phyloP scores from a whole-genome alignment of 1,140 invertebrate species.

The Cataglyphis hispanica region DNA sequence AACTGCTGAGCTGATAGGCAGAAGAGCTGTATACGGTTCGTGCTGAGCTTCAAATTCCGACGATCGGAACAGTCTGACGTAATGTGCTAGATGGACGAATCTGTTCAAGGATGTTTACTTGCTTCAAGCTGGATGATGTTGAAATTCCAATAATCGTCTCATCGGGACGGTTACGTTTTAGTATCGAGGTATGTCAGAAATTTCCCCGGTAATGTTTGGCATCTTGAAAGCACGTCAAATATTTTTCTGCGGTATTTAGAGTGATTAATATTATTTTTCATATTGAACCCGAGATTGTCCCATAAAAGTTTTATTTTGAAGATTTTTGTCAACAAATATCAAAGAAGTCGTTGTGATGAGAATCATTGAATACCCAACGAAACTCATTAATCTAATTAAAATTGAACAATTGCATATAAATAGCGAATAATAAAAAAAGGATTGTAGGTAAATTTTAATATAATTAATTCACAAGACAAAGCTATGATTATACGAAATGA shows the following conservation, averaged over 20 bases:
- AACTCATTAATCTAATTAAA: conserved; percentile 5
- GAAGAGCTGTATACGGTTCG: conserved; percentile 15
- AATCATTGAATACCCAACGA: not conserved
- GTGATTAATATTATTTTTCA: not conserved
- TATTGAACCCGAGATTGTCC: not conserved
- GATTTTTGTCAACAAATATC: not conserved
- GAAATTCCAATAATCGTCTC: conserved; percentile 63
- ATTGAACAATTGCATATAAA: conserved; percentile 37
- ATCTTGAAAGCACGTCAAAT: not conserved
- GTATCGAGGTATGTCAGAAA: not conserved
- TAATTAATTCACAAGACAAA: not conserved
- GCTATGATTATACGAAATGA: not conserved
- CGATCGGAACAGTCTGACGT: conserved; percentile 48
- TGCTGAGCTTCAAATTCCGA: conserved; percentile 51
- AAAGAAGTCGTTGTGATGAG: not conserved
- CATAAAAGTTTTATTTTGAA: not conserved
- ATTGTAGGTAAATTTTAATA: not conserved
- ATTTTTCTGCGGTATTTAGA: not conserved
- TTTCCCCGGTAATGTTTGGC: not conserved
- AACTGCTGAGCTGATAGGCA: conserved; percentile 36
- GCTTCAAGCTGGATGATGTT: conserved; percentile 51
- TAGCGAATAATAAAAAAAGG: not conserved
- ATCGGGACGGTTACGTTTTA: conserved; percentile 19
- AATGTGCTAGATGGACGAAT: conserved; percentile 71
- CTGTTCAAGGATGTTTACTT: conserved; percentile 65